These are phyloP conservation scores for Sceloporus undulatus DNA, from an alignment of 2,113 vertebrate species.

Conservation along the genomic window DNA sequence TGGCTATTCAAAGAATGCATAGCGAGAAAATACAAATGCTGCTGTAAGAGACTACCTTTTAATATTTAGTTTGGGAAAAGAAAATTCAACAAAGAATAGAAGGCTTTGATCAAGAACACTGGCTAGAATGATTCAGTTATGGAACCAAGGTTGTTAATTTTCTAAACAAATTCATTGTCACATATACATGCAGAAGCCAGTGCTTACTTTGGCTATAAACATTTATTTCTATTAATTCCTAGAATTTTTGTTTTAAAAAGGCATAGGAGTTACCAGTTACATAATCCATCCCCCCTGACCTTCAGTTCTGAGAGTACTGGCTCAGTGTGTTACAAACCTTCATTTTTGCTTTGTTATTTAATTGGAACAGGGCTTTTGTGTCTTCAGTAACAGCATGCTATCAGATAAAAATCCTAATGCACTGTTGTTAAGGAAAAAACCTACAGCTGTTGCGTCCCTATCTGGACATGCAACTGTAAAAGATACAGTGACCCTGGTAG, in stretches of 20 bases:
- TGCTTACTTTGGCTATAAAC: constrained; percentile 1
- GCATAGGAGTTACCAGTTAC: background rate
- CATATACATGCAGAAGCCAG: background rate
- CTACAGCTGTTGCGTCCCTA: too few species aligned
- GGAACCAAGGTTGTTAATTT: background rate
- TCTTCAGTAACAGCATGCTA: background rate
- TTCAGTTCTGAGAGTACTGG: background rate
- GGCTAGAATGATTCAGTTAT: background rate
- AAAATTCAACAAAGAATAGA: background rate
- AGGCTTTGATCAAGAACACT: background rate
- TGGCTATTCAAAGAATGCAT: too few species aligned
- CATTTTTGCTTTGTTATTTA: constrained; percentile 23
- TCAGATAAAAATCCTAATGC: background rate
- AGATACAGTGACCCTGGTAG: too few species aligned
- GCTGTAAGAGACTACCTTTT: constrained; percentile 26
- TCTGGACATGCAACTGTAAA: too few species aligned
- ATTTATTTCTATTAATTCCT: constrained; percentile 27
- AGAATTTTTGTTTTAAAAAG: constrained; percentile 3
- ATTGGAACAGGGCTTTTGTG: background rate
- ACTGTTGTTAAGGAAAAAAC: background rate
- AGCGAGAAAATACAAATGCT: background rate
- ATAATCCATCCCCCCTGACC: background rate
- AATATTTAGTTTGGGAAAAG: constrained; percentile 25
- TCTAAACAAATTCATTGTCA: background rate
- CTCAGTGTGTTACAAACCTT: constrained; percentile 15